Conservation (phyloP, 2,113 vertebrate genomes). For the Pteronura brasiliensis region DNA sequence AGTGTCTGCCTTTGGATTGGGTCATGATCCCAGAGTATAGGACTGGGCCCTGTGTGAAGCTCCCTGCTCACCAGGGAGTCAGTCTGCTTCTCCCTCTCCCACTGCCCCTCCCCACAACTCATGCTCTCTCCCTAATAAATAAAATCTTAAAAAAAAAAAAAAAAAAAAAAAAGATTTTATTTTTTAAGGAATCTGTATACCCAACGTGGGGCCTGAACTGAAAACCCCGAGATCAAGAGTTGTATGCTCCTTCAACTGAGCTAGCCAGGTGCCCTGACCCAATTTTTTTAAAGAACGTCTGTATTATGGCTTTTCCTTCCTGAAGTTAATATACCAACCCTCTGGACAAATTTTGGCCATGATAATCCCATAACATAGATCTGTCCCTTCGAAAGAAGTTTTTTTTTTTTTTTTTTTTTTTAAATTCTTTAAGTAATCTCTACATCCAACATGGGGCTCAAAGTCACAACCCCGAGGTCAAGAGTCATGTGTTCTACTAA, state of each 20-base stretch:
- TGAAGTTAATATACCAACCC: background rate
- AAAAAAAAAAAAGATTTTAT: too few species aligned
- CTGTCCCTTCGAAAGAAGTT: background rate
- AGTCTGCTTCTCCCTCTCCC: too few species aligned
- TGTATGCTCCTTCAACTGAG: background rate
- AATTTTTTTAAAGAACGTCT: background rate
- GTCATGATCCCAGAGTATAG: too few species aligned
- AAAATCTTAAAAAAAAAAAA: background rate
- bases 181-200: background rate
- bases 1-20: too few species aligned
- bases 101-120: too few species aligned
- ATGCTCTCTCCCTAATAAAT: background rate
- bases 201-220: background rate
- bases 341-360: background rate
- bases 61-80: too few species aligned
- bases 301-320: background rate
- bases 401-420: too few species aligned
- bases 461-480: too few species aligned
- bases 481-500: background rate
- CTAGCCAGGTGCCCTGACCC: background rate
- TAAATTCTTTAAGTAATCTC: too few species aligned
- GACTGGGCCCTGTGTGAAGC: too few species aligned
- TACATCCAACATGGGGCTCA: too few species aligned
- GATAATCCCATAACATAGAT: background rate
- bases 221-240: background rate